Conservation (phyloP, 1,140 invertebrate species). For the Bicyclus anynana region DNA sequence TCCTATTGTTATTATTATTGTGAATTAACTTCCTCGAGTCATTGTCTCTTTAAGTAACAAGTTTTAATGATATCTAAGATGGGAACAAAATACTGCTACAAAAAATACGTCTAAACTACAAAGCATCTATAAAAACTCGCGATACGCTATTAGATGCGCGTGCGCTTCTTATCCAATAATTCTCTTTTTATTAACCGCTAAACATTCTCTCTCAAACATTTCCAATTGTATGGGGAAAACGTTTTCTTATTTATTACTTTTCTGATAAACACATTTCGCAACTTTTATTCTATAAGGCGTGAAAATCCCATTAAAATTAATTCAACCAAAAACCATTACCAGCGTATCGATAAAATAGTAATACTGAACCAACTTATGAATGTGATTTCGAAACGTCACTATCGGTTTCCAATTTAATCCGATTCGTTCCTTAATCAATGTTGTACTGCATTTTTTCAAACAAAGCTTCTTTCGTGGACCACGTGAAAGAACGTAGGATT, state of each 20-base stretch:
- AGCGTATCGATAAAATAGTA: constrained; percentile 69
- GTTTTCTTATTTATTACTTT: constrained; percentile 58
- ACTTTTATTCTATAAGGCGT: constrained; percentile 73
- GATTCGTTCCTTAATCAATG: constrained; percentile 73
- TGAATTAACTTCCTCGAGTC: constrained; percentile 56
- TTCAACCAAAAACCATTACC: constrained; percentile 74
- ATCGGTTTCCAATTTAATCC: constrained; percentile 76
- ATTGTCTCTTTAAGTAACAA: constrained; percentile 52
- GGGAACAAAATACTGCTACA: constrained; percentile 33
- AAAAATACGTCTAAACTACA: constrained; percentile 31
- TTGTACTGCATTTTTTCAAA: constrained; percentile 41
- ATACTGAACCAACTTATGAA: constrained; percentile 71
- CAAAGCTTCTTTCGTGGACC: constrained; percentile 37
- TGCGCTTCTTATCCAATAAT: constrained; percentile 39
- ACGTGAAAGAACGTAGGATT: constrained; percentile 54
- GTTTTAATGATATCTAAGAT: constrained; percentile 45
- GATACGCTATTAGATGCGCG: constrained; percentile 52
- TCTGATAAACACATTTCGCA: constrained; percentile 65
- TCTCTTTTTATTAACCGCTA: constrained; percentile 34
- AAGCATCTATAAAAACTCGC: constrained; percentile 35
- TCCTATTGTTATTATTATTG: constrained; percentile 68
- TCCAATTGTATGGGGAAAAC: constrained; percentile 14
- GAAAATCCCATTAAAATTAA: constrained; percentile 76
- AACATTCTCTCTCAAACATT: constrained; percentile 35
- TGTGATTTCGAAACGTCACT: constrained; percentile 76